These are phyloP conservation scores for Aptenodytes patagonicus DNA, from an alignment of 2,113 vertebrate species.

Conservation along the genomic window DNA sequence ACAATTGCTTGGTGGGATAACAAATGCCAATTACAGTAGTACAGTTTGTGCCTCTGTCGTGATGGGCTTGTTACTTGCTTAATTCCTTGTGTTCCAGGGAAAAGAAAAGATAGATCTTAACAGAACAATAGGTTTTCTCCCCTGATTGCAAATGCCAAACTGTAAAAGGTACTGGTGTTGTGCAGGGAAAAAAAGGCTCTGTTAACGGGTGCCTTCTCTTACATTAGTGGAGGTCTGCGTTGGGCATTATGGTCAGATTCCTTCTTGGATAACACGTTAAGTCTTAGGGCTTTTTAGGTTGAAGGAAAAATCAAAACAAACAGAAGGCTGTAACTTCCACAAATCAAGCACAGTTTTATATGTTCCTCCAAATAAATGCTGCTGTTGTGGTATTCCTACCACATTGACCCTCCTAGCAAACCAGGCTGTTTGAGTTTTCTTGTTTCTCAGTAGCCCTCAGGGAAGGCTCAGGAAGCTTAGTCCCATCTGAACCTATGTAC, in stretches of 20 bases:
- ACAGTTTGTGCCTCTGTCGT: background rate
- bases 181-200: background rate
- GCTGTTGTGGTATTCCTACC: background rate
- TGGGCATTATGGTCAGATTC: background rate
- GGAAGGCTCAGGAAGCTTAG: background rate
- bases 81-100: background rate
- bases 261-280: background rate
- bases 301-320: background rate
- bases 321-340: background rate
- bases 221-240: background rate
- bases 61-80: background rate
- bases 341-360: background rate
- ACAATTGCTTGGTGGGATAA: background rate
- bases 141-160: background rate
- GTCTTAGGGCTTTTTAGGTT: background rate
- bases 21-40: background rate
- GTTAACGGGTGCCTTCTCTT: background rate
- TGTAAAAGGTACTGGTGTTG: background rate
- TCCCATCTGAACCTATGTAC: background rate
- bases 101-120: background rate
- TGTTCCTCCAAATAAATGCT: background rate
- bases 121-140: background rate
- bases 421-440: background rate
- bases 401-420: background rate
- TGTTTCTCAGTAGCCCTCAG: background rate